Evolutionary conservation across 2,113 vertebrate genomes (phyloP).

Genomic region (Pseudorectes ferrugineus): DNA sequence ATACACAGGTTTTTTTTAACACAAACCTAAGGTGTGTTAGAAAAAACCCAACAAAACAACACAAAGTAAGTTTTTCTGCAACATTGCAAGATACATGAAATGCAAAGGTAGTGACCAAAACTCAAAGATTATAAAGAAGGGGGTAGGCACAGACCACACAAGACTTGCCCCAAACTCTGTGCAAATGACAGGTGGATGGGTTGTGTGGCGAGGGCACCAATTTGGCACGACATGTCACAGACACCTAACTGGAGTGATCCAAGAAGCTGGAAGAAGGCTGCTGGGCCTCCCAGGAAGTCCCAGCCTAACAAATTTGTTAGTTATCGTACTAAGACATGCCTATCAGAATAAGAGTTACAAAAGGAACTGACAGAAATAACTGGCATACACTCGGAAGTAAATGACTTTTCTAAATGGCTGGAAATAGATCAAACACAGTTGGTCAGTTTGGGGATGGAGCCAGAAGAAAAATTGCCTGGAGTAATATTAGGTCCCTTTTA

Average conservation of each 20-base stretch:
- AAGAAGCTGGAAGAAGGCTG: not conserved
- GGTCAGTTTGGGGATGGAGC: not conserved
- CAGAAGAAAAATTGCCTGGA: not conserved
- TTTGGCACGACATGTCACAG: not conserved
- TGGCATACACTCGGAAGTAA: not conserved
- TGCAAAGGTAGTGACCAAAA: not conserved
- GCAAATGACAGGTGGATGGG: not conserved
- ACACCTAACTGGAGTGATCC: not conserved
- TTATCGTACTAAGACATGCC: not conserved
- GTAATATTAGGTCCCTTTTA: not conserved
- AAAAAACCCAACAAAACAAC: not conserved
- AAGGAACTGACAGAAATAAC: not conserved
- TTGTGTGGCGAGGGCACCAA: accelerated
- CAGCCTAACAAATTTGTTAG: not conserved
- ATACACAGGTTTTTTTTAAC: not conserved
- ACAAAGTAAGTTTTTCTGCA: not conserved
- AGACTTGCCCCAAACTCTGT: not conserved
- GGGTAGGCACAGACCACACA: not conserved
- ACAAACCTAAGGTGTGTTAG: not conserved
- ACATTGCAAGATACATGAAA: not conserved
- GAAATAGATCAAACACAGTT: not conserved
- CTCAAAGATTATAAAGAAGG: not conserved
- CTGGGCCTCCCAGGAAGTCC: not conserved
- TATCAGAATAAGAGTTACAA: not conserved
- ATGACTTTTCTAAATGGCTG: not conserved